Conservation (phyloP, 2,888 invertebrate species). For the Cephus pulcher region DNA sequence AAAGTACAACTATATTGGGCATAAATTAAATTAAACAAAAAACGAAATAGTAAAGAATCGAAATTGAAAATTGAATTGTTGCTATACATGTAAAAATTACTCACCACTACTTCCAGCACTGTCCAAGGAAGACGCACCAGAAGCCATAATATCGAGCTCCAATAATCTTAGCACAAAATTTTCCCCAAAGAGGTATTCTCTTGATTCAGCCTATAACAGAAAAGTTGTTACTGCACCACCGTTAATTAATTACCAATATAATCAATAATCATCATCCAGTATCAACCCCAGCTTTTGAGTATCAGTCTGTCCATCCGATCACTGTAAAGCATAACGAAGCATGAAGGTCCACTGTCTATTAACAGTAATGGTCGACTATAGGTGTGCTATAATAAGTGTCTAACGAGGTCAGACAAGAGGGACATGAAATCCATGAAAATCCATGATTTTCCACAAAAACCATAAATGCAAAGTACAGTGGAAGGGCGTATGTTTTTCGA, state of each 20-base stretch:
- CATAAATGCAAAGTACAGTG: conserved; percentile 27
- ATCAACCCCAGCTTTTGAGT: neutral
- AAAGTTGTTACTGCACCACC: conserved; percentile 18
- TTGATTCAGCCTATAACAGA: conserved; percentile 59
- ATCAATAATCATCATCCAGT: neutral
- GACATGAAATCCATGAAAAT: neutral
- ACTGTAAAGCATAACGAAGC: neutral
- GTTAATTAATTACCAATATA: neutral
- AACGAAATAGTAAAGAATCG: neutral
- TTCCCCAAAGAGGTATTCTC: conserved; percentile 48
- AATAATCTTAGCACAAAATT: conserved; percentile 32
- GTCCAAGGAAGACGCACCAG: conserved; percentile 82
- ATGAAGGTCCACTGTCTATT: neutral
- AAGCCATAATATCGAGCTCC: conserved; percentile 73
- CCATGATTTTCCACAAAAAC: conserved; percentile 14
- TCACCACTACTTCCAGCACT: conserved; percentile 83
- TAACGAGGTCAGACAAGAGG: neutral
- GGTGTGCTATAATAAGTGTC: neutral
- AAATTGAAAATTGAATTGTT: conserved; percentile 8
- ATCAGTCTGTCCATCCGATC: neutral
- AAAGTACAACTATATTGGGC: neutral
- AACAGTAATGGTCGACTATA: neutral
- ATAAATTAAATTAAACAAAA: neutral
- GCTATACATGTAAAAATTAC: conserved; percentile 44
- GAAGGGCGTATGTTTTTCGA: conserved; percentile 54